Percentiles rank a stretch among this genome's conserved stretches.
Conservation (phyloP, 35 echinoderm and acorn worm species). For the Antedon bifida region DNA sequence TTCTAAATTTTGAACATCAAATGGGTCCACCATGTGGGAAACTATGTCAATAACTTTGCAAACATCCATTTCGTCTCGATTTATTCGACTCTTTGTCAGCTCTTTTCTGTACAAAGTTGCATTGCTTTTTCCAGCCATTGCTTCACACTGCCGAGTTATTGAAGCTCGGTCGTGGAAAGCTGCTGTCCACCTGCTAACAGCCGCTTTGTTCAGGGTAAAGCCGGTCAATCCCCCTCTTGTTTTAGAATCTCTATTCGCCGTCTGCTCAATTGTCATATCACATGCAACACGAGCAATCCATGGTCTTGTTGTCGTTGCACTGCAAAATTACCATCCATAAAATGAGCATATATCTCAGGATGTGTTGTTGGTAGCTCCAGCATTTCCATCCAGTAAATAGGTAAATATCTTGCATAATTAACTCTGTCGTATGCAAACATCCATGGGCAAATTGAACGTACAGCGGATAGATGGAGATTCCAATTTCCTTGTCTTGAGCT, state of each 20-base stretch:
- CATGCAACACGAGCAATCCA: not conserved
- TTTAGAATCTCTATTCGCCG: too few relatives aligned
- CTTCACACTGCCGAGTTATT: slow-evolving; percentile 53
- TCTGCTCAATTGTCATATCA: slow-evolving; percentile 29
- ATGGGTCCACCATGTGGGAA: slow-evolving; percentile 2
- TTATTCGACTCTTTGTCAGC: not conserved
- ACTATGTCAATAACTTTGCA: slow-evolving; percentile 15
- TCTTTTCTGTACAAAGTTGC: not conserved
- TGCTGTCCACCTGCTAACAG: slow-evolving; percentile 28
- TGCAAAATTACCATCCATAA: slow-evolving; percentile 38
- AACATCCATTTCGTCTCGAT: not conserved
- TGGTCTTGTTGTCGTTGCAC: slow-evolving; percentile 34
- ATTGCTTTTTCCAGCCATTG: slow-evolving; percentile 52
- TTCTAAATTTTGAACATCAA: too few relatives aligned
- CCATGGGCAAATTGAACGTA: slow-evolving; percentile 21
- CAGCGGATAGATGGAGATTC: slow-evolving; percentile 31
- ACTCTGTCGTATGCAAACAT: slow-evolving; percentile 39
- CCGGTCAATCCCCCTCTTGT: slow-evolving; percentile 7
- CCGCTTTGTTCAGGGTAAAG: slow-evolving; percentile 37
- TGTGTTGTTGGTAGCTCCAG: slow-evolving; percentile 27
- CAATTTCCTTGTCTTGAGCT: slow-evolving; percentile 42
- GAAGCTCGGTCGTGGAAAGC: slow-evolving; percentile 27
- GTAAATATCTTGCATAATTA: slow-evolving; percentile 44
- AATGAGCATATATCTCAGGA: slow-evolving; percentile 7
- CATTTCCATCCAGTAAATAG: slow-evolving; percentile 71